Evolutionary conservation across 2,797 vertebrate genomes (phyloP), one percentile per base, ranked within the genome.

Genomic region (Pyrocephalus nanus): DNA sequence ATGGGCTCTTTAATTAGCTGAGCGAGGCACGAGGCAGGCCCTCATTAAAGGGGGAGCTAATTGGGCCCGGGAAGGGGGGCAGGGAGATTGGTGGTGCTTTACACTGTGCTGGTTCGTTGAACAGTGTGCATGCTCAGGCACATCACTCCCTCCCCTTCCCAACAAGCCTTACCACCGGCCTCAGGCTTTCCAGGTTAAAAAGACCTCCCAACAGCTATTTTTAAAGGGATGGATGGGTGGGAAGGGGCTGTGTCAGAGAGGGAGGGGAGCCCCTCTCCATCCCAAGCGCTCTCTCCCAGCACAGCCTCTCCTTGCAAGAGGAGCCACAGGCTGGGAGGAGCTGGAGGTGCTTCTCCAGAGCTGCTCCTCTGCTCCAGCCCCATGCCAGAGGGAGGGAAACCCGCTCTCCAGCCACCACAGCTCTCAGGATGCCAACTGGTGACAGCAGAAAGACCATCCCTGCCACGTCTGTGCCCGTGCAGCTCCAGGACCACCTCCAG

Each of bases 1-100:
- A 96, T 67, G 87, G 90, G 32, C 94, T 96, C 94, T 62, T 90
- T 92, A 96, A 97, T 97, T 96, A 97, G 94, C 94, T 76, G 87
- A 72, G 73, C 6, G 0, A 73, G 93, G 93, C 92, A 82, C 10
- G 5, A 83, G 88, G 88, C 69, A 62, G 75, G 77, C 19, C 43
- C 75, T 95, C 94, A 65, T 95, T 95, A 96, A 90, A 92, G 84
- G 40, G 43, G 67, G 20, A 81, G 92, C 75, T 83, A 92, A 88
- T 51, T 47, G 82, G 48, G 66, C 11, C 66, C 2, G 38, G 79
- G n/a, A 1, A 92, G 74, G 48, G 67, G 42, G 8, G 32, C 1
- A 0, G 30, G 53, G 32, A n/a, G 45, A 40, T 34, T 1, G 25
- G 34, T 17, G 3, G 1, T 9, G 51, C 15, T 75, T 60, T 30